Percentiles rank a stretch among this genome's conserved stretches.
Evolutionary conservation across 2,888 invertebrate species (phyloP).

Genomic region (Branchellion lobata): DNA sequence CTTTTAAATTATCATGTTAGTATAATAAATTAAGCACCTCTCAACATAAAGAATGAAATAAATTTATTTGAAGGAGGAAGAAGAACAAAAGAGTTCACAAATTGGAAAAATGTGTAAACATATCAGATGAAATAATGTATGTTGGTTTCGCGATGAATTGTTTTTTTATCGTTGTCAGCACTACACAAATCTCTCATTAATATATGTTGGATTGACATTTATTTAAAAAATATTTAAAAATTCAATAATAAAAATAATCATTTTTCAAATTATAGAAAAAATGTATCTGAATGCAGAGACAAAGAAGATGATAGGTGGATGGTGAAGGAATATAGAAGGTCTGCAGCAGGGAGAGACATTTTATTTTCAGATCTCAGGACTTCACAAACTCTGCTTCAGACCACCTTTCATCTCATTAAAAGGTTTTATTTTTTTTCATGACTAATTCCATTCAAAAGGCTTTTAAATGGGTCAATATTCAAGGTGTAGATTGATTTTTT

Average conservation of each 20-base stretch:
- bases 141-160: no score
- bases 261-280: not conserved
- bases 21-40: no score
- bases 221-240: not conserved
- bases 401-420: not conserved
- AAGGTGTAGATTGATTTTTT: not conserved
- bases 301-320: not conserved
- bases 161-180: no score
- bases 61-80: no score
- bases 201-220: no score
- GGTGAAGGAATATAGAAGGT: slow-evolving; percentile 6
- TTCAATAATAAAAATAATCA: not conserved
- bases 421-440: not conserved
- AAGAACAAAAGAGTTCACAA: no score
- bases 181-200: no score
- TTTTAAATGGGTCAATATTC: not conserved
- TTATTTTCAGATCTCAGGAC: not conserved
- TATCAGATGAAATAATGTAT: no score
- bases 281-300: not conserved
- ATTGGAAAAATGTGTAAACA: no score
- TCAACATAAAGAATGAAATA: not conserved
- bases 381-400: not conserved
- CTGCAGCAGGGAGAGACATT: not conserved
- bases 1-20: no score
- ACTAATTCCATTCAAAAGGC: not conserved